Conservation (phyloP, 2,113 vertebrate species). For the Myxocyprinus asiaticus region DNA sequence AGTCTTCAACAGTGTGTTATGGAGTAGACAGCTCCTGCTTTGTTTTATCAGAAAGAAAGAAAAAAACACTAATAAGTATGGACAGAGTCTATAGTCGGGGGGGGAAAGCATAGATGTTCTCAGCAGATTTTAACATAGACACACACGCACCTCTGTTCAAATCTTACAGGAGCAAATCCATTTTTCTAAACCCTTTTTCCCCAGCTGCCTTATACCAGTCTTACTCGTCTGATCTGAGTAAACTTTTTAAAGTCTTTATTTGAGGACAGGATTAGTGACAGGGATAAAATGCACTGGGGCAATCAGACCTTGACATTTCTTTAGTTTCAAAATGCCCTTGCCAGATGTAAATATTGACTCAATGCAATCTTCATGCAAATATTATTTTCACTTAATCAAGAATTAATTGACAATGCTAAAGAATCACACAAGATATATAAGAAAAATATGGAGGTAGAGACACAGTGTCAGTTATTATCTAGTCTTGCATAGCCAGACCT, state of each 20-base stretch:
- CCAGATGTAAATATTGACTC: neutral
- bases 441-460: no score
- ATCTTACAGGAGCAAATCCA: neutral
- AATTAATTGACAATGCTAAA: no score
- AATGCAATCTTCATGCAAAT: no score
- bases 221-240: no score
- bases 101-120: neutral
- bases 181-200: no score
- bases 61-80: neutral
- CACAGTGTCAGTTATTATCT: no score
- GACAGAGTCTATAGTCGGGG: neutral
- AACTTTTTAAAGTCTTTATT: neutral
- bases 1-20: neutral
- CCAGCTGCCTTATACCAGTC: no score
- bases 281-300: neutral
- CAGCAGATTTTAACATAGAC: neutral
- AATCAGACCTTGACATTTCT: slow-evolving; percentile 9
- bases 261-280: neutral
- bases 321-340: neutral
- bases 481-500: no score
- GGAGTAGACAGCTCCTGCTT: slow-evolving; percentile 4
- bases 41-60: neutral
- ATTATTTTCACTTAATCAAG: no score
- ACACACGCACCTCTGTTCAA: neutral
- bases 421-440: no score